Conservation (phyloP, 2,113 vertebrate genomes). For the Scolopax mira region DNA sequence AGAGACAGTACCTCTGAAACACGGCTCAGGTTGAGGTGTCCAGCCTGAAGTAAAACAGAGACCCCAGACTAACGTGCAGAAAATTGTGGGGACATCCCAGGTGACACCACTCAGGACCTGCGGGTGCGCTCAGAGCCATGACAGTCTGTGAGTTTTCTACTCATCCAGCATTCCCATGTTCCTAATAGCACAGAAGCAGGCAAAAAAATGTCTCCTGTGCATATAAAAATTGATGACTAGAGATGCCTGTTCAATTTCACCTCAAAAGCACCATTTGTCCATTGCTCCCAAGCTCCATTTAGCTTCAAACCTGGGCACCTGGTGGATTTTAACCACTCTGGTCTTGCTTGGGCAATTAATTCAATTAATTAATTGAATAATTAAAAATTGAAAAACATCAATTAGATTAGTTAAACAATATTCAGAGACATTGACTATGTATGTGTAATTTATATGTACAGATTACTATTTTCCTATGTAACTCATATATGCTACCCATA, state of each 20-base stretch:
- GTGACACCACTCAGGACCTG: neutral
- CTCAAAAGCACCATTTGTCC: neutral
- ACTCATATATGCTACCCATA: neutral
- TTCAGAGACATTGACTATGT: neutral
- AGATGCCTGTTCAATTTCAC: neutral
- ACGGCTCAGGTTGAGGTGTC: rapidly evolving
- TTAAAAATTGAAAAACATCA: neutral
- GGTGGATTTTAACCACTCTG: neutral
- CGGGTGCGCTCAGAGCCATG: neutral
- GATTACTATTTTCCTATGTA: neutral
- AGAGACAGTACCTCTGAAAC: neutral
- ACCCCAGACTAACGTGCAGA: neutral
- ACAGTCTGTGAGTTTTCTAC: neutral
- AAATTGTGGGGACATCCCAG: rapidly evolving
- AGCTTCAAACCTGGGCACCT: neutral
- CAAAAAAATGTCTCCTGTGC: neutral
- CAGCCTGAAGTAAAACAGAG: neutral
- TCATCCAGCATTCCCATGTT: neutral
- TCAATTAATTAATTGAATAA: too few relatives aligned
- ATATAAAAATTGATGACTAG: neutral
- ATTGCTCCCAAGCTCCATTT: neutral
- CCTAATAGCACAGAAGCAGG: neutral
- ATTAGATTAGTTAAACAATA: neutral
- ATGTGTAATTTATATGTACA: neutral
- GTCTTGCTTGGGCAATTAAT: neutral